These are phyloP conservation scores for Eretmochelys imbricata DNA, from an alignment of 2,113 vertebrate genomes.

Conservation along the genomic window DNA sequence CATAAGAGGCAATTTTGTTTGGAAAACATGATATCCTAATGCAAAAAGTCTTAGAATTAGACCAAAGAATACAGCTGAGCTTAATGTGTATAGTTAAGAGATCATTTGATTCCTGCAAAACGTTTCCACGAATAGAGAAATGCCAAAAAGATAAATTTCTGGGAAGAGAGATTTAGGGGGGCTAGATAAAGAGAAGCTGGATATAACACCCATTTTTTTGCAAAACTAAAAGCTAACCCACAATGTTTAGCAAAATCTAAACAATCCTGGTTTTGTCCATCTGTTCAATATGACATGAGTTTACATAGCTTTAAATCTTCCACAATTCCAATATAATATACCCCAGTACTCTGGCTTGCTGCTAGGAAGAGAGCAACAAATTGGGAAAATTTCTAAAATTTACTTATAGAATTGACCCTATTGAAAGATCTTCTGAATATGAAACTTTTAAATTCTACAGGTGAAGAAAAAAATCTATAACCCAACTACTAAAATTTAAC, in stretches of 20 bases:
- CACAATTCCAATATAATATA: background rate
- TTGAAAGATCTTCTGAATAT: background rate
- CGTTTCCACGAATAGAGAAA: background rate
- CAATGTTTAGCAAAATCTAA: background rate
- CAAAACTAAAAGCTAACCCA: background rate
- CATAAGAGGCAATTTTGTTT: background rate
- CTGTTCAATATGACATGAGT: background rate
- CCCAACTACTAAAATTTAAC: background rate
- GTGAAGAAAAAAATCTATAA: background rate
- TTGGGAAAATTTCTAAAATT: background rate
- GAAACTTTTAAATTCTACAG: background rate
- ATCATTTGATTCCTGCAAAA: background rate
- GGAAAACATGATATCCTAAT: background rate
- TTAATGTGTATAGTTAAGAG: background rate
- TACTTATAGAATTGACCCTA: background rate
- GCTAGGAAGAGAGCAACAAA: background rate
- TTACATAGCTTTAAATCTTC: no score
- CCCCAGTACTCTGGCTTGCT: background rate
- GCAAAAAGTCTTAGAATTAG: background rate
- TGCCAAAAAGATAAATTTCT: background rate
- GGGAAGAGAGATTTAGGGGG: background rate
- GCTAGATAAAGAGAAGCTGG: background rate
- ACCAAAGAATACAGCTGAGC: background rate
- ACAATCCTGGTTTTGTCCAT: background rate
- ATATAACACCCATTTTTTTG: background rate